Conservation (phyloP, 2,888 invertebrate genomes). For the Tridacna crocea region DNA sequence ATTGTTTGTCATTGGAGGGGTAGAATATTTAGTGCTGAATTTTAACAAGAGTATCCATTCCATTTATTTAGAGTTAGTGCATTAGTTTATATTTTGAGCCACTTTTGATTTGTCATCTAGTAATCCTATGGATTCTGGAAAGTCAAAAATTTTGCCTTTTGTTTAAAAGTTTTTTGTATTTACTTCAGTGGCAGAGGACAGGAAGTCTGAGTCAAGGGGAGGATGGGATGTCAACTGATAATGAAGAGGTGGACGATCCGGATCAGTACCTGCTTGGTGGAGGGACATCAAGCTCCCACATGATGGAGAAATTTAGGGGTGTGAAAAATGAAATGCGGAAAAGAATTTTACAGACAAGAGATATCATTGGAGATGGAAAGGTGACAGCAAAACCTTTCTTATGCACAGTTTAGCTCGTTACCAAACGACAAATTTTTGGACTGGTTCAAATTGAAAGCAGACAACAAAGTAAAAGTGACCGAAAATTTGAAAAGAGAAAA, state of each 20-base stretch:
- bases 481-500: background rate
- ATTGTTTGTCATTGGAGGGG: too few relatives aligned
- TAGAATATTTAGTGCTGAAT: too few relatives aligned
- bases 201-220: constrained; percentile 74
- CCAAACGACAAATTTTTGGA: background rate
- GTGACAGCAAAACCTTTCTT: constrained; percentile 15
- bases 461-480: too few relatives aligned
- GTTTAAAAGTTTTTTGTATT: background rate
- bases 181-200: constrained; percentile 69
- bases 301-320: constrained; percentile 60
- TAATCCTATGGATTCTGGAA: too few relatives aligned
- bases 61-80: too few relatives aligned
- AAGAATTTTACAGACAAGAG: constrained; percentile 57
- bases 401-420: background rate
- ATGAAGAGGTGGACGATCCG: constrained; percentile 71
- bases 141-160: too few relatives aligned
- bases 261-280: constrained; percentile 60
- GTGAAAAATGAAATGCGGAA: constrained; percentile 62
- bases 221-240: constrained; percentile 72
- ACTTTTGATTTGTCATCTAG: too few relatives aligned
- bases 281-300: constrained; percentile 45
- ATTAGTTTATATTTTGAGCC: too few relatives aligned
- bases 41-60: too few relatives aligned
- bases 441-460: background rate
- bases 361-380: constrained; percentile 61